These are phyloP conservation scores for Apostichopus parvimensis DNA, from an alignment of 35 echinoderm and acorn worm species.

Conservation along the genomic window DNA sequence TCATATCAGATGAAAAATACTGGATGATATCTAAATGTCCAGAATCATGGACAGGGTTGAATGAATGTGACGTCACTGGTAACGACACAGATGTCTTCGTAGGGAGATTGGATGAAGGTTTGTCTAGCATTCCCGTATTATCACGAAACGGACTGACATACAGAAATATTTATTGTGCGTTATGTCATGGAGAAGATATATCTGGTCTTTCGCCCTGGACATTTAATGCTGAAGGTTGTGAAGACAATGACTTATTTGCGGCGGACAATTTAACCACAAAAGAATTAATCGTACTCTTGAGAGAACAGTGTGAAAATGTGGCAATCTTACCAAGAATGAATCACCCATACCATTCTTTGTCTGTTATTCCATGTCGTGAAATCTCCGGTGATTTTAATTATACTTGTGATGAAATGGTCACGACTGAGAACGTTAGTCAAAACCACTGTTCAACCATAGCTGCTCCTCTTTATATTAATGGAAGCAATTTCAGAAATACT, in stretches of 20 bases:
- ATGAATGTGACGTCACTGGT: constrained; percentile 19
- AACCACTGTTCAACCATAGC: neutral
- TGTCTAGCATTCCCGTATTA: constrained; percentile 11
- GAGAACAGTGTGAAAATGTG: neutral
- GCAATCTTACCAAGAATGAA: neutral
- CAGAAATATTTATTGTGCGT: constrained; percentile 40
- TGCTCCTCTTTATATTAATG: neutral
- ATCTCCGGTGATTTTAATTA: neutral
- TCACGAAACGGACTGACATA: constrained; percentile 7
- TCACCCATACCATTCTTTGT: neutral
- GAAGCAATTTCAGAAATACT: constrained; percentile 1
- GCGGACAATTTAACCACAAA: neutral
- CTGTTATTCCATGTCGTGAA: constrained; percentile 34
- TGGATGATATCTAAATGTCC: constrained; percentile 46
- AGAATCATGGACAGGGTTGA: constrained; percentile 18
- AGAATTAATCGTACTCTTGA: neutral
- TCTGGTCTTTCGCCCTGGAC: neutral
- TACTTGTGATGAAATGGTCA: neutral
- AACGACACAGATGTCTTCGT: neutral
- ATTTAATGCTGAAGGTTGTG: constrained; percentile 1
- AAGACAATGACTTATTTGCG: neutral
- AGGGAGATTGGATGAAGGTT: constrained; percentile 10
- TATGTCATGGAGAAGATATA: constrained; percentile 12
- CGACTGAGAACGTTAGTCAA: neutral
- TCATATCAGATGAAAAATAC: constrained; percentile 15